These are phyloP conservation scores for Sycophila sp. DNA, from an alignment of 1,140 invertebrate genomes.

Conservation along the genomic window DNA sequence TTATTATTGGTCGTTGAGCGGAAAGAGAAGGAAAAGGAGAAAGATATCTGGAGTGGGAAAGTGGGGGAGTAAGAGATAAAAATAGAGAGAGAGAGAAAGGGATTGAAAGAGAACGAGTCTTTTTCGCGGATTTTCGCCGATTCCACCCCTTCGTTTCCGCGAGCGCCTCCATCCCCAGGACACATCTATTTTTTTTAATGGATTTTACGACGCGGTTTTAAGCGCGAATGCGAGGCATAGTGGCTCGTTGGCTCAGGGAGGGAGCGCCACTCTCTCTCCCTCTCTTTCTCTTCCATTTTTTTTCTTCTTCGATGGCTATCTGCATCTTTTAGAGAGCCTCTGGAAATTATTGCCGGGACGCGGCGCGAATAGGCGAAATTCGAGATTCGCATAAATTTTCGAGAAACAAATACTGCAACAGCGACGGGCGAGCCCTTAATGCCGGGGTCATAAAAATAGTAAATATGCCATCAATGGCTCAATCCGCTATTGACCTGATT, in stretches of 20 bases:
- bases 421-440: neutral
- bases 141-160: neutral
- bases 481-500: neutral
- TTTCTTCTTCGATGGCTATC: slow-evolving; percentile 5
- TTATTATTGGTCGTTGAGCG: slow-evolving; percentile 33
- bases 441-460: neutral
- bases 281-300: too few relatives aligned
- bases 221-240: neutral
- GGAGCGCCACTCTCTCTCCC: too few relatives aligned
- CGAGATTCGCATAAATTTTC: slow-evolving; percentile 10
- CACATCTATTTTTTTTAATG: slow-evolving; percentile 28
- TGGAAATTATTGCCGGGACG: slow-evolving; percentile 27
- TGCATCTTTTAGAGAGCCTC: slow-evolving; percentile 16
- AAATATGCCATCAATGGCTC: neutral
- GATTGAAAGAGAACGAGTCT: too few relatives aligned
- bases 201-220: slow-evolving; percentile 29
- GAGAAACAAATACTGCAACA: slow-evolving; percentile 4
- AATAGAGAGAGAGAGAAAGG: too few relatives aligned
- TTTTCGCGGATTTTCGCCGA: neutral
- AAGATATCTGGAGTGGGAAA: neutral
- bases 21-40: too few relatives aligned
- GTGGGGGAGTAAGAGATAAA: neutral
- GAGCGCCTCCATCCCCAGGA: neutral
- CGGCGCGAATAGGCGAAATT: slow-evolving; percentile 19
- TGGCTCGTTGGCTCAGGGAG: too few relatives aligned